These are phyloP conservation scores for Aulostomus chinensis DNA, from an alignment of 2,797 vertebrate species.

Conservation along the genomic window DNA sequence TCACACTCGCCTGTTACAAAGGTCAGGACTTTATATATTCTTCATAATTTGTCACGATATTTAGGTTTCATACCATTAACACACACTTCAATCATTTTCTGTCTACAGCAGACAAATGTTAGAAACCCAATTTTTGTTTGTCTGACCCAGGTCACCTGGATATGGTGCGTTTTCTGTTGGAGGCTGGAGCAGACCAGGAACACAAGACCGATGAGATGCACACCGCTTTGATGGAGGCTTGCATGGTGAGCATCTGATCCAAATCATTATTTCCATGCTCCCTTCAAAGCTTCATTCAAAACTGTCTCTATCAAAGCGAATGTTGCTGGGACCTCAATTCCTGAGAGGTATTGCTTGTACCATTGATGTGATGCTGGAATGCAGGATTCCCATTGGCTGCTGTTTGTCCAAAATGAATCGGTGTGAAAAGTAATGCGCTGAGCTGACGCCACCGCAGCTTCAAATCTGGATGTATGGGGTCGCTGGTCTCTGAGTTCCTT, in stretches of 20 bases:
- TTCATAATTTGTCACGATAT: not conserved
- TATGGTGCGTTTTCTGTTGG: constrained; percentile 98
- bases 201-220: constrained; percentile 99
- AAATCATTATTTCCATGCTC: constrained; percentile 19
- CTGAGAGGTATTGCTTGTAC: too few relatives aligned
- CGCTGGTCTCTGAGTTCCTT: too few relatives aligned
- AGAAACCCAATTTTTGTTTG: constrained; percentile 1
- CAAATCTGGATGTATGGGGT: too few relatives aligned
- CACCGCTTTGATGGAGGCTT: constrained; percentile 98
- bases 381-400: too few relatives aligned
- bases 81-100: not conserved
- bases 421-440: too few relatives aligned
- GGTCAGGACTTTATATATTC: constrained; percentile 72
- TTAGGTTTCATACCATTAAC: not conserved
- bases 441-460: too few relatives aligned
- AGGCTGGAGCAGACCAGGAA: constrained; percentile 98
- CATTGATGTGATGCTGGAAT: too few relatives aligned
- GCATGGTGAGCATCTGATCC: constrained; percentile 90
- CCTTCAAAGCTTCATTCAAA: too few relatives aligned
- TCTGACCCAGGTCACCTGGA: constrained; percentile 91
- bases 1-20: constrained; percentile 99
- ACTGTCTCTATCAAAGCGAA: too few relatives aligned
- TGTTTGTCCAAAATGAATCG: too few relatives aligned
- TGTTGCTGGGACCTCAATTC: too few relatives aligned
- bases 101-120: not conserved